Evolutionary conservation across 2,797 vertebrate genomes (phyloP).

Genomic region (Acanthopagrus latus): DNA sequence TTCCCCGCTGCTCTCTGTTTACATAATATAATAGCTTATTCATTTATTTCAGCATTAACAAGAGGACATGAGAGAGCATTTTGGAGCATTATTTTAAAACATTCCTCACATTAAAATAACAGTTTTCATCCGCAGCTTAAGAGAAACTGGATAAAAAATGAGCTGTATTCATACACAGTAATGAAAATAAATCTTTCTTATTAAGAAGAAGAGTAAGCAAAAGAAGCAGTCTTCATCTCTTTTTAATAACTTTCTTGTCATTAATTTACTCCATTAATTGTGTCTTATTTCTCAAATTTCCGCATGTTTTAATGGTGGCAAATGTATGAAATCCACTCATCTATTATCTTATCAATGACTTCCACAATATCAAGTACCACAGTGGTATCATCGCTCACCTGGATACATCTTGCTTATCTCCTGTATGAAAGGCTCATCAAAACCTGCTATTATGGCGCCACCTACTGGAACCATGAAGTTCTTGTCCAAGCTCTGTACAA

Average conservation of each 20-base stretch:
- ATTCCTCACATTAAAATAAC: no score
- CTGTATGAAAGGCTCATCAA: conserved; percentile 91
- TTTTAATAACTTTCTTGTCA: not conserved
- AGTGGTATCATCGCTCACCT: conserved; percentile 81
- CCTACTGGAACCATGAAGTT: conserved; percentile 99
- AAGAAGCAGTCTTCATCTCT: not conserved
- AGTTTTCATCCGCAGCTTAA: no score
- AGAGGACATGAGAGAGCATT: not conserved
- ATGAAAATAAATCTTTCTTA: not conserved
- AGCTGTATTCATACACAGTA: not conserved
- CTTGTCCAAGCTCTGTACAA: conserved; percentile 98
- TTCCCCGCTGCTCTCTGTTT: no score
- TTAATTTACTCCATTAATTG: not conserved
- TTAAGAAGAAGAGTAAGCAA: not conserved
- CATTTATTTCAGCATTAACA: not conserved
- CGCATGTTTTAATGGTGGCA: not conserved
- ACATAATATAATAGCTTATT: not conserved
- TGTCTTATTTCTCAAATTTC: not conserved
- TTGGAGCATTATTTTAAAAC: not conserved
- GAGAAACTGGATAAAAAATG: no score
- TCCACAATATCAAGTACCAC: not conserved
- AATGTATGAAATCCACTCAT: conserved; percentile 2
- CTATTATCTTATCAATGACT: not conserved
- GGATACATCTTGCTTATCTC: conserved; percentile 99
- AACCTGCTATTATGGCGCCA: conserved; percentile 97